Evolutionary conservation across 2,888 invertebrate genomes (phyloP).

Genomic region (Synanthedon myopaeformis): DNA sequence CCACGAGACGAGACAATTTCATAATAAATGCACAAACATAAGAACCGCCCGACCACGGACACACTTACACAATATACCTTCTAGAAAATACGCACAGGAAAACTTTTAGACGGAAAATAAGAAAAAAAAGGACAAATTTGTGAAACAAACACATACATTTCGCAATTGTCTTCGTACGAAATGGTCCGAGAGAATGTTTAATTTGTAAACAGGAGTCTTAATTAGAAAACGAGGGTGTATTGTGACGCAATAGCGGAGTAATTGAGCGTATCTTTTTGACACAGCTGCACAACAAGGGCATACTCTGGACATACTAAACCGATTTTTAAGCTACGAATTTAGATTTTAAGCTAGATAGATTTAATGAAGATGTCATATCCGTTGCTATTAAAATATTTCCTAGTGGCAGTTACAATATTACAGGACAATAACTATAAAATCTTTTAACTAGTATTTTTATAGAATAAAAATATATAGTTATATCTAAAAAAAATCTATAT

Average conservation of each 20-base stretch:
- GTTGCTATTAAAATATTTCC: too few species aligned
- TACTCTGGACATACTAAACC: too few species aligned
- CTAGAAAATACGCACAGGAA: not conserved
- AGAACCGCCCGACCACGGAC: not conserved
- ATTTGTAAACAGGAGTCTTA: conserved; percentile 21
- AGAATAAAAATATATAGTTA: too few species aligned
- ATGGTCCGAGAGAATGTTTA: conserved; percentile 4
- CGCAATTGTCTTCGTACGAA: not conserved
- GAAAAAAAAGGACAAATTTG: not conserved
- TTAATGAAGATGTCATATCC: too few species aligned
- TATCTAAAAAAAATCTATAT: too few species aligned
- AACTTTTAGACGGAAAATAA: not conserved
- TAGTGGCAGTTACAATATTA: too few species aligned
- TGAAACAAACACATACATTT: not conserved
- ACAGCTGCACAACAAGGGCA: too few species aligned
- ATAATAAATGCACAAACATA: not conserved
- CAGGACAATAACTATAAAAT: too few species aligned
- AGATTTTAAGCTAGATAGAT: too few species aligned
- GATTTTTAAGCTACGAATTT: too few species aligned
- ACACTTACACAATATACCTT: not conserved
- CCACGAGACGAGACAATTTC: not conserved
- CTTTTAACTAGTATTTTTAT: too few species aligned
- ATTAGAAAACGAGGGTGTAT: conserved; percentile 24
- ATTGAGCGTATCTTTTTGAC: not conserved
- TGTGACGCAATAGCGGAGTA: conserved; percentile 16